Base-by-base conservation (phyloP, 2,888 invertebrate species). In the Bhutanitis thaidina region DNA sequence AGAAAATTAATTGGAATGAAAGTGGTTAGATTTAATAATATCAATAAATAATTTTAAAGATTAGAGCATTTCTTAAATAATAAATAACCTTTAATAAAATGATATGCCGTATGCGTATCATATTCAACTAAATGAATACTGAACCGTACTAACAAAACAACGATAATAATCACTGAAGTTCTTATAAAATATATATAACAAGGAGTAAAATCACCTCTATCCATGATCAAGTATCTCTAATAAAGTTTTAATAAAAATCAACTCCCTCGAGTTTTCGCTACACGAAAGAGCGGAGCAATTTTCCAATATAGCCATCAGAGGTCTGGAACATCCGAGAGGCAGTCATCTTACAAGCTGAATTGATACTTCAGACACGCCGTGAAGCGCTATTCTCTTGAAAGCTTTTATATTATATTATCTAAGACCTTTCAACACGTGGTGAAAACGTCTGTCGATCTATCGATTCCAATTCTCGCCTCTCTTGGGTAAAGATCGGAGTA, bases 401-500 rank as follows among this genome's bases (percentile, higher is more conserved):
- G 88, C 84, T 88, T 87, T 86, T 86, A 84, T 87, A 87, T 88
- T 86, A 86, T 86, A 88, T 89, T 88, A 89, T 86, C 83, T 79
- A 78, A 82, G 80, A 84, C 80, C 83, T 85, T 81, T 72, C 69
- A 70, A 84, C 80, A 84, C 82, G 83, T 84, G 84, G 82, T 76
- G 67, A 64, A 66, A 84, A 78, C 82, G 85, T 86, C 85, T 84
- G 84, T 80, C 81, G 77, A 80, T 82, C 80, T 81, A 80, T 83
- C 75, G 80, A 81, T 80, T 80, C 69, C 75, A 71, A 78, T 83
- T 77, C 74, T 76, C 74, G 67, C 62, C 74, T 75, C 78, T 79
- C 84, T 60, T 62, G 83, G 80, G 83, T 77, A 72, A 66, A 69
- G 60, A 62, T 60, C 54, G 58, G 62, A 71, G 74, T 76, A 74